Evolutionary conservation across 2,888 invertebrate species (phyloP).

Genomic region (Pristionchus exspectatus): DNA sequence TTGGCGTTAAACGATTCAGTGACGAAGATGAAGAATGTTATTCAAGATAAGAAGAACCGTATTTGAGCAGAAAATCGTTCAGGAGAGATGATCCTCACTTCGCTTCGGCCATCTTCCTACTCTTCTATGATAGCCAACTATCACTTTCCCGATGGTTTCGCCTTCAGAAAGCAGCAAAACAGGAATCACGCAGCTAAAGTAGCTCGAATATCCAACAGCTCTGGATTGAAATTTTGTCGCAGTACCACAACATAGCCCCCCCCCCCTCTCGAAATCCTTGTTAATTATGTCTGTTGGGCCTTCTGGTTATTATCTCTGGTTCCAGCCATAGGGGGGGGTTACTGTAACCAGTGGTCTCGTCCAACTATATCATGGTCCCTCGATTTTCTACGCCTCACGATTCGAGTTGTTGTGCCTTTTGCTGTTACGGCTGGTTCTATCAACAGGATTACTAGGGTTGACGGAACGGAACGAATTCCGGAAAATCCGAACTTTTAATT

Average conservation of each 20-base stretch:
- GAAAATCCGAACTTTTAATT: too few species aligned
- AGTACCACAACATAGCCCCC: too few species aligned
- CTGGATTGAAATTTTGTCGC: too few species aligned
- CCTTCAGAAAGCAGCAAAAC: not conserved
- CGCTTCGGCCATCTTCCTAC: not conserved
- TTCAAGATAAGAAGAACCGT: not conserved
- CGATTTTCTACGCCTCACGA: too few species aligned
- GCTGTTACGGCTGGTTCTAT: too few species aligned
- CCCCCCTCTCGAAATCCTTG: not conserved
- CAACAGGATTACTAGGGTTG: too few species aligned
- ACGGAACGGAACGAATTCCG: too few species aligned
- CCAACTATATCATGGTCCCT: too few species aligned
- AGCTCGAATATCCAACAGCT: too few species aligned
- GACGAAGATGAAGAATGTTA: not conserved
- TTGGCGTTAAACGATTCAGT: too few species aligned
- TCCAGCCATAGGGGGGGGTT: not conserved
- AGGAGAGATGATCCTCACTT: not conserved
- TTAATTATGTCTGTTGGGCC: not conserved
- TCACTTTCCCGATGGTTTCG: not conserved
- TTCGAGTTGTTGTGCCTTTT: too few species aligned
- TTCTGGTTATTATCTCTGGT: not conserved
- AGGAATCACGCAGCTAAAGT: too few species aligned
- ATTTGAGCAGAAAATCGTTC: not conserved
- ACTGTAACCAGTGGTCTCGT: not conserved
- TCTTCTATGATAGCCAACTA: not conserved